These are phyloP conservation scores for Platyrinchus mystaceus DNA, from an alignment of 2,797 vertebrate species.

Conservation along the genomic window DNA sequence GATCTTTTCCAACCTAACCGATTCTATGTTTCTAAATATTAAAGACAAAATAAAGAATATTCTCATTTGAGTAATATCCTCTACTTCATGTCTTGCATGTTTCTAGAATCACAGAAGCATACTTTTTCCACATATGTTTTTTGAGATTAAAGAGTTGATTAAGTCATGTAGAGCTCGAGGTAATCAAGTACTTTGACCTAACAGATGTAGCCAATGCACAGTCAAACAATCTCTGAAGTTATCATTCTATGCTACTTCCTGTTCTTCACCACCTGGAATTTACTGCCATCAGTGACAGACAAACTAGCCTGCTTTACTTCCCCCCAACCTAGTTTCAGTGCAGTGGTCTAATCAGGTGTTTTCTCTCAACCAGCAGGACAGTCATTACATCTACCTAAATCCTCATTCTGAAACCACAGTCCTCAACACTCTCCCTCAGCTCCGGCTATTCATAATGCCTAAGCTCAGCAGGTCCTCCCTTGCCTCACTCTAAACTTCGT, in stretches of 20 bases:
- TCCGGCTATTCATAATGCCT: neutral
- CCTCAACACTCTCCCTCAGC: neutral
- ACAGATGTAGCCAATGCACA: neutral
- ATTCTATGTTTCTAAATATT: neutral
- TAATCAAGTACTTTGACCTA: conserved; percentile 8
- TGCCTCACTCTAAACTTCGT: neutral
- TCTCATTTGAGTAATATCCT: neutral
- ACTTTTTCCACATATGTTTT: neutral
- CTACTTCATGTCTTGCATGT: neutral
- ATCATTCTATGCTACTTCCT: neutral
- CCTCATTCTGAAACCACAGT: neutral
- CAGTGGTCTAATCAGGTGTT: neutral
- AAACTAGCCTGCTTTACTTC: neutral
- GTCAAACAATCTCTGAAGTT: neutral
- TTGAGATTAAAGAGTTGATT: neutral
- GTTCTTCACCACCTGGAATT: neutral
- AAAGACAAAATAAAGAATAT: neutral
- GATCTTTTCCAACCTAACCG: accelerated
- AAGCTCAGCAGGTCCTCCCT: neutral
- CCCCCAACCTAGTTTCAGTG: neutral
- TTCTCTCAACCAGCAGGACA: neutral
- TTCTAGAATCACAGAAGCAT: neutral
- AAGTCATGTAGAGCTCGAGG: neutral
- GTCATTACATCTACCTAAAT: neutral
- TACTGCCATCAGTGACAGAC: neutral